Evolutionary conservation across 2,888 invertebrate species (phyloP).

Genomic region (Parnassius orleans): DNA sequence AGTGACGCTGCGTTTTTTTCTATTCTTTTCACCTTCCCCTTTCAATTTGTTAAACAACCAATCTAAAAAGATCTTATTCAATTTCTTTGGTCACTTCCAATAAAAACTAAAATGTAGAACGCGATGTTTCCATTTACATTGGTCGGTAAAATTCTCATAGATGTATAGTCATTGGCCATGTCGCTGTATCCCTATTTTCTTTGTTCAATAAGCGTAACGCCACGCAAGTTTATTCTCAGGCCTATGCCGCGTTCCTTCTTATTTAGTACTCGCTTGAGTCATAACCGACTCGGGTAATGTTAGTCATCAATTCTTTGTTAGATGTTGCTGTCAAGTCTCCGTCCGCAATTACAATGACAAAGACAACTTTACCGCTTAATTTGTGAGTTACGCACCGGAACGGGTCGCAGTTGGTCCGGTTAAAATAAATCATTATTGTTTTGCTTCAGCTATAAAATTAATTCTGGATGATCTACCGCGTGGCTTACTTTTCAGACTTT

Average conservation of each 20-base stretch:
- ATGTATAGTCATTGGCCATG: constrained; percentile 56
- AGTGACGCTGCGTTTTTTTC: constrained; percentile 48
- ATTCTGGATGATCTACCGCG: too few species aligned
- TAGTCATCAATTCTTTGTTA: constrained; percentile 38
- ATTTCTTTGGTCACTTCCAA: constrained; percentile 33
- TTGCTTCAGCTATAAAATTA: too few species aligned
- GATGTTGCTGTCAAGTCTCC: constrained; percentile 19
- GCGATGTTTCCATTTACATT: constrained; percentile 46
- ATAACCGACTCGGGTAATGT: constrained; percentile 25
- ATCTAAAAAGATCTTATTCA: constrained; percentile 10
- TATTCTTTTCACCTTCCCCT: constrained; percentile 42
- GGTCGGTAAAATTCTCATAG: constrained; percentile 55
- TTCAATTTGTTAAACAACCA: constrained; percentile 41
- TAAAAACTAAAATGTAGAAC: not conserved
- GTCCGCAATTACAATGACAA: constrained; percentile 16
- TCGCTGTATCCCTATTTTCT: constrained; percentile 68
- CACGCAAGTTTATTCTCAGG: constrained; percentile 72
- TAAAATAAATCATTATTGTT: too few species aligned
- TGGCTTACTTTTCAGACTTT: too few species aligned
- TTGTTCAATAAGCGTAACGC: constrained; percentile 72
- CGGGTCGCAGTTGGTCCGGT: not conserved
- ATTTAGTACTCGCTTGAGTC: constrained; percentile 50
- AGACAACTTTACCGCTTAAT: constrained; percentile 14
- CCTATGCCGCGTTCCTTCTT: constrained; percentile 47
- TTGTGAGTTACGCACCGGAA: constrained; percentile 14